Evolutionary conservation across 2,888 invertebrate genomes (phyloP).

Genomic region (Drosophila gaucha): DNA sequence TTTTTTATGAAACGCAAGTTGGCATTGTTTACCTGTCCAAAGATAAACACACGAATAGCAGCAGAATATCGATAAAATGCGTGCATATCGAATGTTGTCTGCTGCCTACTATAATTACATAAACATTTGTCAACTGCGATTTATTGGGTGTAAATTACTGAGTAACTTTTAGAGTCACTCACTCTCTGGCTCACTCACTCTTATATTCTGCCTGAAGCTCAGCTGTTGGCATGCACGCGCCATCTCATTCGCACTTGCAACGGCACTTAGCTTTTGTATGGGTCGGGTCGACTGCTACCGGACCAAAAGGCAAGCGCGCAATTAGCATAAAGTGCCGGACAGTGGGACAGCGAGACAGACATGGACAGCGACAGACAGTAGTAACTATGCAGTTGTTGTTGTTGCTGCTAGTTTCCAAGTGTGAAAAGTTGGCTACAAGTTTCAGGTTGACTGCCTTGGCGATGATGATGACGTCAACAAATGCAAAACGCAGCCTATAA

Average conservation of each 20-base stretch:
- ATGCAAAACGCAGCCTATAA: slow-evolving; percentile 40
- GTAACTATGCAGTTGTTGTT: slow-evolving; percentile 25
- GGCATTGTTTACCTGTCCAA: not conserved
- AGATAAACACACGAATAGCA: slow-evolving; percentile 3
- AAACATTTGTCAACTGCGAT: slow-evolving; percentile 35
- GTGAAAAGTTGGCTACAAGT: slow-evolving; percentile 59
- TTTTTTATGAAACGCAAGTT: not conserved
- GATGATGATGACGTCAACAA: slow-evolving; percentile 11
- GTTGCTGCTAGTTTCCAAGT: slow-evolving; percentile 38
- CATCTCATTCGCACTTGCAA: slow-evolving; percentile 16
- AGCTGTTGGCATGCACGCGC: too few relatives aligned
- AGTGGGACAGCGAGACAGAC: not conserved
- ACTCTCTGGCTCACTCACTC: not conserved
- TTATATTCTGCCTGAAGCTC: too few relatives aligned
- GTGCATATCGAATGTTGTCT: not conserved
- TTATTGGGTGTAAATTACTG: slow-evolving; percentile 27
- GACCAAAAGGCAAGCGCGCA: slow-evolving; percentile 75
- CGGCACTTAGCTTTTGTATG: slow-evolving; percentile 53
- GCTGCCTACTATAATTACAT: not conserved
- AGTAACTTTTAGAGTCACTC: not conserved
- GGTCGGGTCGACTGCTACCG: too few relatives aligned
- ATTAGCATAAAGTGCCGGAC: slow-evolving; percentile 73
- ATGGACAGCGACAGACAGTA: slow-evolving; percentile 20
- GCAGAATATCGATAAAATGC: not conserved
- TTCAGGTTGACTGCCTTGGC: slow-evolving; percentile 60